Evolutionary conservation across 2,888 invertebrate species (phyloP), one percentile per base, ranked within the genome.

Genomic region (Carpatolechia fugitivella): DNA sequence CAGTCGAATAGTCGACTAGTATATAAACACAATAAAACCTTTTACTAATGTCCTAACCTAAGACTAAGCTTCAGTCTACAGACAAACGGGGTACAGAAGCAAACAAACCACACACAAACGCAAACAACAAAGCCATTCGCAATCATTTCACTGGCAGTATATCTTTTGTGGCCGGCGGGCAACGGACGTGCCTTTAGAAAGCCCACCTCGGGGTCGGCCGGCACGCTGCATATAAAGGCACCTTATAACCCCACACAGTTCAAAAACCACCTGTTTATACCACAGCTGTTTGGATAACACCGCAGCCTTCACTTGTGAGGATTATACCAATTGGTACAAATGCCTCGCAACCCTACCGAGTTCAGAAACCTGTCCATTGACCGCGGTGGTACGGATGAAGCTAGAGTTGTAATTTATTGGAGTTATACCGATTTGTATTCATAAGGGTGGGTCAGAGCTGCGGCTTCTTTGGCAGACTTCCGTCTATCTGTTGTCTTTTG

Each of bases 381-480:
- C 24, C 24, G 24, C 24, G 24, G 6, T 6, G 3, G 24, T 6
- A 24, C 24, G 24, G 24, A 24, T 24, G 24, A 4, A 33, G 33
- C 5, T 33, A 8, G 33, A 13, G 24, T 18, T 52, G 40, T 20
- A 0, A 53, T 46, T 54, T 41, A 24, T 31, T 35, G 11, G 54
- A 54, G 44, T 51, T 49, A 50, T 41, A 48, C 18, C 18, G 14
- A 56, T 60, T 56, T 11, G 58, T 55, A 60, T 60, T 55, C 58
- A 53, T 24, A 16, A 38, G 52, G 52, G 52, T 44, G 46, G 35
- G 14, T 48, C 51, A 36, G 74, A 11, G n/a, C 44, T 41, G 7
- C 5, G 41, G 1, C 72, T 74, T 78, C 74, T 76, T 76, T 68
- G 70, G 84, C 85, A 83, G 80, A 72, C 72, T 65, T 70, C 65